phyloP scores from a whole-genome alignment of 2,113 vertebrate genomes.

The Sisor rabdophorus region DNA sequence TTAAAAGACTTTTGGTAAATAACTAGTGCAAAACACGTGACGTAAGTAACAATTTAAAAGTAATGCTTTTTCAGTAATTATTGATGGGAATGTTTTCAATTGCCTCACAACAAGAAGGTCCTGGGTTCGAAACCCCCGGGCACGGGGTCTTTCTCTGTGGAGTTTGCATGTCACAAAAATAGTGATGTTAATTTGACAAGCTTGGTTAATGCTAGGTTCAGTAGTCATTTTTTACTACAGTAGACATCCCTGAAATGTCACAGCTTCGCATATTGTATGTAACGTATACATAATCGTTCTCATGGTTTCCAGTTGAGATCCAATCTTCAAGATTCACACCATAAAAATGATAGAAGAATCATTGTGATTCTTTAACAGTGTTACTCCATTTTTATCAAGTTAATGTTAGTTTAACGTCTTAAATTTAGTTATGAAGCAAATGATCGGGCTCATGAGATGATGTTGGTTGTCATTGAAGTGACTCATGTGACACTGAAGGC shows the following conservation, averaged over 20 bases:
- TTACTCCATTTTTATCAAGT: background rate
- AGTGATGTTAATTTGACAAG: background rate
- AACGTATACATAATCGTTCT: background rate
- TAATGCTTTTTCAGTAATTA: background rate
- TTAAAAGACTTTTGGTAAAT: background rate
- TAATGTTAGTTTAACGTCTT: background rate
- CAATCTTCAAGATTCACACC: constrained; percentile 46
- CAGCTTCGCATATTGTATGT: background rate
- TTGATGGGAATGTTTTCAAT: background rate
- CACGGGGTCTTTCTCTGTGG: too few relatives aligned
- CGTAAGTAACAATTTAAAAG: too few relatives aligned
- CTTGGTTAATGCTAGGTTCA: background rate
- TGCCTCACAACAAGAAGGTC: background rate
- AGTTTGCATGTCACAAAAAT: background rate
- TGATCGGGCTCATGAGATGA: background rate
- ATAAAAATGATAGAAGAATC: constrained; percentile 17
- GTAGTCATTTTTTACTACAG: background rate
- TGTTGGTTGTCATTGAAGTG: background rate
- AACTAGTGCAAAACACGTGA: background rate
- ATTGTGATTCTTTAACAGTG: background rate
- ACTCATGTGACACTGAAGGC: constrained; percentile 21
- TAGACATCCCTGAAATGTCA: too few relatives aligned
- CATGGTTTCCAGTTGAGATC: constrained; percentile 35
- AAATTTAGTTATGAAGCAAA: constrained; percentile 7
- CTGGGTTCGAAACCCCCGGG: background rate